These are phyloP conservation scores for Leuciscus waleckii DNA, from an alignment of 2,797 vertebrate species.

Conservation along the genomic window DNA sequence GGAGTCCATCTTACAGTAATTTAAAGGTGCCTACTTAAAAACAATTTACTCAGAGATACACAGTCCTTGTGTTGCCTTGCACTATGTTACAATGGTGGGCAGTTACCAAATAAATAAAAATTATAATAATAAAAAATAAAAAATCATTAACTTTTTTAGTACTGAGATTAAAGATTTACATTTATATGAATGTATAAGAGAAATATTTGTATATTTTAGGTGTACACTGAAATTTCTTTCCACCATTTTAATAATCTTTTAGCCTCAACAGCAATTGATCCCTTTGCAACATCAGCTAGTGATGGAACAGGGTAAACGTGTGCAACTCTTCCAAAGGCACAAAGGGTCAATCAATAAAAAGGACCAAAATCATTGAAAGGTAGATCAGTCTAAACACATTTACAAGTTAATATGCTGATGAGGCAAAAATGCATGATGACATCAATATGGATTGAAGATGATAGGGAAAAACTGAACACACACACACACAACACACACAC, in stretches of 20 bases:
- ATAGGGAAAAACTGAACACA: not conserved
- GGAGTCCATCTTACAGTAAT: conserved; percentile 48
- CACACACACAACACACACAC: not conserved
- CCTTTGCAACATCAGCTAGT: conserved; percentile 39
- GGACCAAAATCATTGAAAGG: conserved; percentile 45
- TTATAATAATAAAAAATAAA: not conserved
- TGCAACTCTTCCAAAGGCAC: conserved; percentile 38
- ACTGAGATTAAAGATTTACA: not conserved
- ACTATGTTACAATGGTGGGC: not conserved
- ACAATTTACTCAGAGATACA: conserved; percentile 18
- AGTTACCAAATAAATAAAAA: not conserved
- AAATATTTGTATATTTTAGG: not conserved
- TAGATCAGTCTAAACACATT: conserved; percentile 52
- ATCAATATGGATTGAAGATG: conserved; percentile 29
- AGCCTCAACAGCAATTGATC: conserved; percentile 35
- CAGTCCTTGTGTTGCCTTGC: not conserved
- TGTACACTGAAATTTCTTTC: not conserved
- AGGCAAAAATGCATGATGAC: conserved; percentile 20
- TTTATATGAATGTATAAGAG: not conserved
- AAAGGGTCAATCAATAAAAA: conserved; percentile 46
- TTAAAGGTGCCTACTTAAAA: conserved; percentile 40
- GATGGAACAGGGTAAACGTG: conserved; percentile 25
- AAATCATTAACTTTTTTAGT: not conserved
- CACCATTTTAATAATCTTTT: not conserved
- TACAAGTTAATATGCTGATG: conserved; percentile 51